Conservation (phyloP, 2,888 invertebrate genomes). For the Rutpela maculata region DNA sequence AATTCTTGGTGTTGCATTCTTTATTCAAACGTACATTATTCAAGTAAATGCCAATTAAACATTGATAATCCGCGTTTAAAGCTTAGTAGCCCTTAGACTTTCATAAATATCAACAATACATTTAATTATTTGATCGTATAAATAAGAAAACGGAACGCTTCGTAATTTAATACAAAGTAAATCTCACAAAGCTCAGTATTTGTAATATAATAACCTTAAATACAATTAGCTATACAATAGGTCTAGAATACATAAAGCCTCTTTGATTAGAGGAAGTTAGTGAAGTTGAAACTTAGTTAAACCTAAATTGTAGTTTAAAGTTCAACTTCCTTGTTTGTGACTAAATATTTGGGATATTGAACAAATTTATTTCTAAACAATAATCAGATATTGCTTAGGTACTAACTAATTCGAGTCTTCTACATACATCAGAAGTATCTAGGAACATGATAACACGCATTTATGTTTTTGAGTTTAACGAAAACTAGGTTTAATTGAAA, state of each 20-base stretch:
- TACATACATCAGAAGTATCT: too few species aligned
- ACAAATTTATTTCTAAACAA: background rate
- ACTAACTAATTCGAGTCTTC: too few species aligned
- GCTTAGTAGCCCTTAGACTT: too few species aligned
- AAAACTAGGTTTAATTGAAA: too few species aligned
- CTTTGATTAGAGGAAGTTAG: background rate
- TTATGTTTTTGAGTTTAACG: too few species aligned
- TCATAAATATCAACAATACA: background rate
- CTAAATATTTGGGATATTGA: background rate
- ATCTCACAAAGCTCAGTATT: background rate
- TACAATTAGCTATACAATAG: background rate
- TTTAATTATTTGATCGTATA: background rate
- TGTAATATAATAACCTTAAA: background rate
- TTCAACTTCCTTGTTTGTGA: background rate
- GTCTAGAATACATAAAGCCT: background rate
- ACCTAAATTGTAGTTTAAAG: background rate
- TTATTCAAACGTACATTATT: too few species aligned
- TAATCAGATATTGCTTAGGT: background rate
- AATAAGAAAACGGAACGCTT: background rate
- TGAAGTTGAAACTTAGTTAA: background rate
- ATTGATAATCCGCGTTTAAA: too few species aligned
- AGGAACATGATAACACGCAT: too few species aligned
- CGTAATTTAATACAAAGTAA: background rate
- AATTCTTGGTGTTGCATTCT: too few species aligned
- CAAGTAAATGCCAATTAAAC: too few species aligned